phyloP scores from a whole-genome alignment of 2,888 invertebrate species.

The Holacanthella duospinosa region DNA sequence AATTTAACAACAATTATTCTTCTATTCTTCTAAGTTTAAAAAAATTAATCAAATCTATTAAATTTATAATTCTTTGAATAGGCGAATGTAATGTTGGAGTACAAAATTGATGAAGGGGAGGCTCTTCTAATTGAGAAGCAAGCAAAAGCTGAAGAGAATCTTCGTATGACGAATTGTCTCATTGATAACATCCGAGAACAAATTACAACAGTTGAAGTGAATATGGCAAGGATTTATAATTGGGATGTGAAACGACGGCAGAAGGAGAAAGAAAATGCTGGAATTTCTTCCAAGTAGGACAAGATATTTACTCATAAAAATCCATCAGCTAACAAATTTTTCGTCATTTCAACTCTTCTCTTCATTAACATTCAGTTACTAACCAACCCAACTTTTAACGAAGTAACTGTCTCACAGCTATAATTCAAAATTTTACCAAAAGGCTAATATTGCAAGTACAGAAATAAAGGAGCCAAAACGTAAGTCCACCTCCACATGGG shows the following conservation, averaged over 20 bases:
- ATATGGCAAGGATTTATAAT: conserved; percentile 96
- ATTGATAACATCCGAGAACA: conserved; percentile 63
- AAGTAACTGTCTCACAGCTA: no score
- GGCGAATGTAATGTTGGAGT: conserved; percentile 95
- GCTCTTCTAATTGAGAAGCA: conserved; percentile 57
- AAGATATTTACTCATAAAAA: no score
- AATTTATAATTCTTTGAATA: conserved; percentile 33
- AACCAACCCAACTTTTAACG: no score
- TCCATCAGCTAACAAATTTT: no score
- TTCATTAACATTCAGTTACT: no score
- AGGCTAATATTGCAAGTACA: no score
- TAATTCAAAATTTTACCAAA: no score
- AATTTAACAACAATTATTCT: conserved; percentile 39
- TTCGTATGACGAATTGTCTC: conserved; percentile 28
- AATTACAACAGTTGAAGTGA: conserved; percentile 95
- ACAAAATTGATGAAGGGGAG: conserved; percentile 81
- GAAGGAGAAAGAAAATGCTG: conserved; percentile 49
- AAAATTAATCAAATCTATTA: not conserved
- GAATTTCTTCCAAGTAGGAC: no score
- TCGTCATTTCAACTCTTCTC: no score
- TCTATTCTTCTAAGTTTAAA: not conserved
- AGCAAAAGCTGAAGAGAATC: conserved; percentile 28
- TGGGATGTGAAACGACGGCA: conserved; percentile 93
- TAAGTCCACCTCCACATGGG: no score
- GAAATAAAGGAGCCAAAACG: no score